Base-by-base conservation (phyloP, 1,140 invertebrate genomes). In the Radopholus similis region DNA sequence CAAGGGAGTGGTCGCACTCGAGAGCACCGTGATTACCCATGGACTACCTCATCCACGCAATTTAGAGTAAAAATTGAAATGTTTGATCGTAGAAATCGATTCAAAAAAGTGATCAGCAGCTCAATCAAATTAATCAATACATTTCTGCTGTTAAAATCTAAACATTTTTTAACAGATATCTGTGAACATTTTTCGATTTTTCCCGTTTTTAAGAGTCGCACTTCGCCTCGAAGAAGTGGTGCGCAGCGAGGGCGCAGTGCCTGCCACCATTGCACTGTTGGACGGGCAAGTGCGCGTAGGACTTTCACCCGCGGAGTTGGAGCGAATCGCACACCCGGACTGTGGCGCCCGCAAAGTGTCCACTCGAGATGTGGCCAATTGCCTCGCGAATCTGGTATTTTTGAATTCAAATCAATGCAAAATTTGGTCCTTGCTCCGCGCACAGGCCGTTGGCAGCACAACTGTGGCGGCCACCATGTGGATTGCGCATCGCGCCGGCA, bases 11-110 rank as follows among this genome's bases (percentile, higher is more conserved):
- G 92, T 99, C 6, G 93, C 94, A 3, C 84, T 98, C 68, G 95
- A 99, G 86, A 94, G 92, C 13, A 94, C 95, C 2, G 95, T 99
- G 54, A 92, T 98, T 47, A 97, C 94, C 2, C 95, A 98, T 85
- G 95, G 95, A 44, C 93, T 98, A 90, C 94, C 95, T 0, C 91
- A 89, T 85, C 95, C 95, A 0, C 83, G 90, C 38, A 99, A 99
- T 85, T 85, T 95, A 51, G 84, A 90, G 86, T 87, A 80, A 76
- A 72, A 56, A 55, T 34, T 32, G 21, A 42, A 44, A 6, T 65
- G 26, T 28, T 63, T 1, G 38, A 23, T 63, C 26, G 44, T 13
- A n/a, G 9, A 15, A 3, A 1, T 63, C 28, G n/a, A 9, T 8
- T 13, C 40, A 40, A 60, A n/a, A n/a, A n/a, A n/a, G n/a, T n/a